Evolutionary conservation across 2,797 vertebrate genomes (phyloP).

Genomic region (Neosilurus mollespiculum): DNA sequence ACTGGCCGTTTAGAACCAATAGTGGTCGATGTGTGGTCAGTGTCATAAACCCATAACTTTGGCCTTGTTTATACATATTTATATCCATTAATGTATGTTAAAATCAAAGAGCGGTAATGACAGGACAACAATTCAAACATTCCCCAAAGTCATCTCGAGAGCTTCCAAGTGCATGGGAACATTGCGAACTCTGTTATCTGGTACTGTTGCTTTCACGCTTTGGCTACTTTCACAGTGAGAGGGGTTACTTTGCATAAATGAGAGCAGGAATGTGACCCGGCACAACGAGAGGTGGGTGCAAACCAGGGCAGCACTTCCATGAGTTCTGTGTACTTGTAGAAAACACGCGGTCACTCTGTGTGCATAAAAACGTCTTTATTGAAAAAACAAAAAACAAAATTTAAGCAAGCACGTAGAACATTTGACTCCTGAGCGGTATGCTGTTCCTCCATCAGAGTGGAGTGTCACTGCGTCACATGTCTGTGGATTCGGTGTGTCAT

Average conservation of each 20-base stretch:
- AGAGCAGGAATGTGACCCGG: conserved; percentile 66
- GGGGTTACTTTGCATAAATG: conserved; percentile 40
- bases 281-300: conserved; percentile 38
- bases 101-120: not conserved
- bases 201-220: not conserved
- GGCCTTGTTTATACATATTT: not conserved
- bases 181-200: not conserved
- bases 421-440: conserved; percentile 51
- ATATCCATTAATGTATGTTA: not conserved
- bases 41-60: not conserved
- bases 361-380: conserved; percentile 53
- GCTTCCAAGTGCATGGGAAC: not conserved
- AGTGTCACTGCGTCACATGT: not conserved
- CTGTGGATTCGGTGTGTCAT: not conserved
- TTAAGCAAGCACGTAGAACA: conserved; percentile 59
- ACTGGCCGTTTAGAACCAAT: not conserved
- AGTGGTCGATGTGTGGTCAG: not conserved
- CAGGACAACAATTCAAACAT: not conserved
- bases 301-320: conserved; percentile 17
- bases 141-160: not conserved
- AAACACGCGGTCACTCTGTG: conserved; percentile 14
- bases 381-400: conserved; percentile 58
- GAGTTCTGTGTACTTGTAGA: not conserved
- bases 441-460: conserved; percentile 48
- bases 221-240: not conserved